Percentiles rank a stretch among this genome's conserved stretches.
These are phyloP conservation scores for Napeogenes sylphis DNA, from an alignment of 2,888 invertebrate genomes.

Conservation along the genomic window DNA sequence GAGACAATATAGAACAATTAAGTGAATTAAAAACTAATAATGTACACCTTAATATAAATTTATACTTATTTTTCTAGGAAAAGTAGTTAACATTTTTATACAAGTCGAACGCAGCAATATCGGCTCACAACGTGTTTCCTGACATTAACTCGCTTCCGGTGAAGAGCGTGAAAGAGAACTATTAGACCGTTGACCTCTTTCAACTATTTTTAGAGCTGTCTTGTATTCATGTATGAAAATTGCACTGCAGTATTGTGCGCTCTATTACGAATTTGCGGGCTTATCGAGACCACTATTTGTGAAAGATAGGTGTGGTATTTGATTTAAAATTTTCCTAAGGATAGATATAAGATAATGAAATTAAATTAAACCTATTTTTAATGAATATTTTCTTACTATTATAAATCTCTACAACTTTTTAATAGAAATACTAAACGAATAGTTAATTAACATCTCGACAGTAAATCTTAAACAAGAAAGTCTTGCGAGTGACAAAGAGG, in stretches of 20 bases:
- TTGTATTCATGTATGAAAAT: slow-evolving; percentile 4
- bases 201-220: slow-evolving; percentile 1
- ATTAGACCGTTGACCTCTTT: slow-evolving; percentile 6
- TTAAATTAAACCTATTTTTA: too few relatives aligned
- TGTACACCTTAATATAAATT: too few relatives aligned
- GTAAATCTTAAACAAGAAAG: too few relatives aligned
- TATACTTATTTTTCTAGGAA: too few relatives aligned
- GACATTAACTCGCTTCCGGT: slow-evolving; percentile 3
- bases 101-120: background rate
- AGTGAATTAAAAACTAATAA: background rate
- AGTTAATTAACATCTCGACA: too few relatives aligned
- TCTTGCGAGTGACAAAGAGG: too few relatives aligned
- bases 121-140: slow-evolving; percentile 1
- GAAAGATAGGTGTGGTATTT: background rate
- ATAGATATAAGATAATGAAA: too few relatives aligned
- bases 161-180: background rate
- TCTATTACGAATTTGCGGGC: background rate
- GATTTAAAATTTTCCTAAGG: too few relatives aligned
- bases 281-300: background rate
- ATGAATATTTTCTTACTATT: too few relatives aligned
- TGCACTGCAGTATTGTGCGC: background rate
- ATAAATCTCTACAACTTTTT: too few relatives aligned
- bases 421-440: too few relatives aligned
- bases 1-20: too few relatives aligned
- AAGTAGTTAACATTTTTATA: background rate